Evolutionary conservation across 2,888 invertebrate species (phyloP).

Genomic region (Campoletis raptor): DNA sequence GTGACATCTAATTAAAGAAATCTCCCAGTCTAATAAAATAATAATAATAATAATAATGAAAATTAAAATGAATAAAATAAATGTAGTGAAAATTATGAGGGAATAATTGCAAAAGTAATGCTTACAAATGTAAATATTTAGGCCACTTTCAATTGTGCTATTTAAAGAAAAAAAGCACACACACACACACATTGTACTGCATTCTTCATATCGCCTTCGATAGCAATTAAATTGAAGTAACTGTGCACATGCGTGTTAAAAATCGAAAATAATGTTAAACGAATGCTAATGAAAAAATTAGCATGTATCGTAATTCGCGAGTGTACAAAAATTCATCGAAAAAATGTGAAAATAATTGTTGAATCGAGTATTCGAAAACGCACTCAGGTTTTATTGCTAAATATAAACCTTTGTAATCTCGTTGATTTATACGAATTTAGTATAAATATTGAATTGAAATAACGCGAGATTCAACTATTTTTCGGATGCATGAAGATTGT

Average conservation of each 20-base stretch:
- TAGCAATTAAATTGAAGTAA: background rate
- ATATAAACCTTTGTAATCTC: slow-evolving; percentile 2
- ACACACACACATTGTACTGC: background rate
- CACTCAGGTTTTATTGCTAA: background rate
- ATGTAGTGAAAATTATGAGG: background rate
- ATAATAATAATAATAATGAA: background rate
- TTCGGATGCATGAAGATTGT: background rate
- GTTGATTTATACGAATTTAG: slow-evolving; percentile 2
- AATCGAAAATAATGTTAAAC: background rate
- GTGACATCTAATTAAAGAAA: no score
- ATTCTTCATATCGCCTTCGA: background rate
- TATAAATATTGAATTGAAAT: background rate
- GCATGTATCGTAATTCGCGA: background rate
- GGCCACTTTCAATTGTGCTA: background rate
- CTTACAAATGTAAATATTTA: background rate
- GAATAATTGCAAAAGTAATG: background rate
- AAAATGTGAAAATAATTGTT: slow-evolving; percentile 1
- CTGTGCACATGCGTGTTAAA: background rate
- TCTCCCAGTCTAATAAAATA: no score
- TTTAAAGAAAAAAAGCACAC: background rate
- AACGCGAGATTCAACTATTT: background rate
- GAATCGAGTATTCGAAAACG: background rate
- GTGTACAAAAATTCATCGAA: background rate
- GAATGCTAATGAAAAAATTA: slow-evolving; percentile 1
- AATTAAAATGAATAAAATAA: background rate